phyloP scores from a whole-genome alignment of 53 echinoderm and acorn worm species.

The Astropecten irregularis region DNA sequence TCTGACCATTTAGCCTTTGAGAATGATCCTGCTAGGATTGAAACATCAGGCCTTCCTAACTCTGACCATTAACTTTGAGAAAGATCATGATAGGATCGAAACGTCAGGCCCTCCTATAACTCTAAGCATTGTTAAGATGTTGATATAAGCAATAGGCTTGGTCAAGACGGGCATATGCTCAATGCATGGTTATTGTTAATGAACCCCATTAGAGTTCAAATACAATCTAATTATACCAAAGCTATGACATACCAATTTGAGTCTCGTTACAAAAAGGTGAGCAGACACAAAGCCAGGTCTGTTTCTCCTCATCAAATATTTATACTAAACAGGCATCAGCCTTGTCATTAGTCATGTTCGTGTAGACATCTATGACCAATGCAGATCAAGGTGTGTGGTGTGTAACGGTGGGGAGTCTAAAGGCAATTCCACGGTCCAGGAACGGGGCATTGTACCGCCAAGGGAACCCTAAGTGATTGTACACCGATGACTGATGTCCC shows the following conservation, averaged over 20 bases:
- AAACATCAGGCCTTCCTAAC: too few species aligned
- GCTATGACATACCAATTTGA: background rate
- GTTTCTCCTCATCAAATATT: background rate
- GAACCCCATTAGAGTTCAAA: too few species aligned
- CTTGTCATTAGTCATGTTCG: slow-evolving; percentile 5
- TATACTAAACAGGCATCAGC: slow-evolving; percentile 1
- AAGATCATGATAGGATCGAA: too few species aligned
- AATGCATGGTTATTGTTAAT: too few species aligned
- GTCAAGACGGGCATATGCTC: background rate
- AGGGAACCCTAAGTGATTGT: too few species aligned
- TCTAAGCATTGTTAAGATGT: background rate
- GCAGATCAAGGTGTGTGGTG: slow-evolving; percentile 11
- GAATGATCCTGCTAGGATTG: too few species aligned
- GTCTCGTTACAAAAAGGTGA: background rate
- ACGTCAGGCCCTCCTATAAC: too few species aligned
- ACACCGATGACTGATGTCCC: slow-evolving; percentile 8
- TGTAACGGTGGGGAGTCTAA: background rate
- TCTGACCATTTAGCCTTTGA: too few species aligned
- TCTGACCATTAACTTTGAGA: too few species aligned
- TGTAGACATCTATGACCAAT: background rate
- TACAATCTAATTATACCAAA: background rate
- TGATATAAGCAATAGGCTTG: background rate
- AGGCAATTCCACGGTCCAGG: slow-evolving; percentile 16
- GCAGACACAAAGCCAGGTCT: background rate
- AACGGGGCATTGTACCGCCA: background rate